A percentile compares a stretch with the other conserved stretches of the same genome.
Conservation (phyloP, 2,888 invertebrate genomes). For the Actias luna region DNA sequence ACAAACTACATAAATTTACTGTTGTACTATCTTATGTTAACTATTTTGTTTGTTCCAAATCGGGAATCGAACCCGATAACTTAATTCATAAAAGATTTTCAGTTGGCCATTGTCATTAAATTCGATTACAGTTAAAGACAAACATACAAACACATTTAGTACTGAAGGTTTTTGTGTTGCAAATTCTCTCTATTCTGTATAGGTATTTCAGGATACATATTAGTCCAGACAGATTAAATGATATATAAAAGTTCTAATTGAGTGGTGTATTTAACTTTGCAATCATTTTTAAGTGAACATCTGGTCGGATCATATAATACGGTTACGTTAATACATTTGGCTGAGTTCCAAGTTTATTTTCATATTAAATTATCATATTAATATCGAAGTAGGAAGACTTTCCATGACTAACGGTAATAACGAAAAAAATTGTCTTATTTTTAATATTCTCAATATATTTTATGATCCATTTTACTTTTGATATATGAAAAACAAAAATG, state of each 20-base stretch:
- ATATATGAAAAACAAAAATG: background rate
- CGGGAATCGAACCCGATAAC: background rate
- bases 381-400: slow-evolving; percentile 54
- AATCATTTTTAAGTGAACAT: slow-evolving; percentile 68
- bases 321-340: slow-evolving; percentile 65
- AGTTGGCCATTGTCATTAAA: background rate
- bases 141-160: background rate
- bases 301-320: slow-evolving; percentile 61
- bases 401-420: slow-evolving; percentile 25
- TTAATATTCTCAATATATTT: background rate
- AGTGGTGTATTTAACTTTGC: slow-evolving; percentile 48
- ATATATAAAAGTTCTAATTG: slow-evolving; percentile 29
- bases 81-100: background rate
- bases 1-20: no score
- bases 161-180: background rate
- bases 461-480: background rate
- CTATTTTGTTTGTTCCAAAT: background rate
- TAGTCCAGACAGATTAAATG: background rate
- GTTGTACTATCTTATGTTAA: no score
- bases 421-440: background rate
- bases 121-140: background rate
- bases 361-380: slow-evolving; percentile 71
- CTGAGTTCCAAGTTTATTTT: slow-evolving; percentile 68
- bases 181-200: background rate
- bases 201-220: background rate